phyloP scores from a whole-genome alignment of 1,140 invertebrate genomes.

The Ctenoplectra terminalis region DNA sequence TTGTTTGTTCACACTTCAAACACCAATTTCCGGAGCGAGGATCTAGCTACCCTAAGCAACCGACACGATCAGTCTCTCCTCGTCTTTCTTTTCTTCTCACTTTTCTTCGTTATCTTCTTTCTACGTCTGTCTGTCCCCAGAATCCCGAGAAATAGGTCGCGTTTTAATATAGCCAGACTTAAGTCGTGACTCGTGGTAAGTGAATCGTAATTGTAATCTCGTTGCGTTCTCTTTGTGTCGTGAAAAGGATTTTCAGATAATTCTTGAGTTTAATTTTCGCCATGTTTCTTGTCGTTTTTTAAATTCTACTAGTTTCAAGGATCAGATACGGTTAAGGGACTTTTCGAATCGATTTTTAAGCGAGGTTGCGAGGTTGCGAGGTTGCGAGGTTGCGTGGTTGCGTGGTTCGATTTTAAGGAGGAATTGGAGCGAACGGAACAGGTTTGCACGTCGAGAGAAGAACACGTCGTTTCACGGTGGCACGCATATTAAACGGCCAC shows the following conservation, averaged over 20 bases:
- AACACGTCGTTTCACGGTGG: constrained; percentile 32
- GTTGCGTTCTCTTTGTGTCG: not conserved
- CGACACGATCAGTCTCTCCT: not conserved
- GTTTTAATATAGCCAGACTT: constrained; percentile 32
- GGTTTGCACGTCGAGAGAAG: no score
- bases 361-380: no score
- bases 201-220: constrained; percentile 44
- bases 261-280: no score
- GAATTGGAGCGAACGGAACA: constrained; percentile 17
- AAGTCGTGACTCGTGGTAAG: constrained; percentile 16
- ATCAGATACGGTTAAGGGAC: not conserved
- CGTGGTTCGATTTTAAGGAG: constrained; percentile 10
- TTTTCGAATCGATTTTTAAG: not conserved
- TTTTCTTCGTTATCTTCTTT: not conserved
- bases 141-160: constrained; percentile 22
- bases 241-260: constrained; percentile 21
- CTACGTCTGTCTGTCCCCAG: not conserved
- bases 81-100: no score
- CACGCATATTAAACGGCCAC: constrained; percentile 58
- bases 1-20: constrained; percentile 50
- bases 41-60: constrained; percentile 2
- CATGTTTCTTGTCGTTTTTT: no score
- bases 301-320: not conserved
- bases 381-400: no score
- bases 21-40: constrained; percentile 36